phyloP scores from a whole-genome alignment of 2,797 vertebrate genomes.

The Falco cherrug region DNA sequence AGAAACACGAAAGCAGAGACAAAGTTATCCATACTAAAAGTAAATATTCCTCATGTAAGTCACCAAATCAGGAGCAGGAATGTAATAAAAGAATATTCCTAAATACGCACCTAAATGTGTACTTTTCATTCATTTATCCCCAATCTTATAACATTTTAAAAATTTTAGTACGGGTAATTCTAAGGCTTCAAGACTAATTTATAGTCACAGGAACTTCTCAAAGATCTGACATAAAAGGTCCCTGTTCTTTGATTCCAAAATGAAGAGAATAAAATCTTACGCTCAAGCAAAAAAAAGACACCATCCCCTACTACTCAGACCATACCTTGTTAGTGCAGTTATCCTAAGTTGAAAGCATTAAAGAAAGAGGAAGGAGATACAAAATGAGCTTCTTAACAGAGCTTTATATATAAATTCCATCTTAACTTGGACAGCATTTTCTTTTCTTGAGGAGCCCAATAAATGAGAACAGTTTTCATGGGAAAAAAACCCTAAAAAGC shows the following conservation, averaged over 20 bases:
- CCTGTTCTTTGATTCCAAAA: neutral
- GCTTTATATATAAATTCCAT: neutral
- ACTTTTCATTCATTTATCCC: neutral
- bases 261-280: neutral
- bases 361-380: slow-evolving; percentile 74
- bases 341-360: slow-evolving; percentile 91
- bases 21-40: neutral
- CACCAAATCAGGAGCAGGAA: neutral
- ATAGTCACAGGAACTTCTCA: neutral
- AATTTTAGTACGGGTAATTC: neutral
- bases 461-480: neutral
- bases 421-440: neutral
- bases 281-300: neutral
- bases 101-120: neutral
- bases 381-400: slow-evolving; percentile 33
- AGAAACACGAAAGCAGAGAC: neutral
- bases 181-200: neutral
- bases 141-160: neutral
- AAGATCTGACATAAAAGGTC: neutral
- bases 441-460: neutral
- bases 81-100: neutral
- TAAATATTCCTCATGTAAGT: neutral
- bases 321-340: slow-evolving; percentile 98
- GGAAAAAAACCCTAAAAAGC: neutral
- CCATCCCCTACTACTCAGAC: neutral